Conservation (phyloP, 2,888 invertebrate species). For the Coelinius sp. region DNA sequence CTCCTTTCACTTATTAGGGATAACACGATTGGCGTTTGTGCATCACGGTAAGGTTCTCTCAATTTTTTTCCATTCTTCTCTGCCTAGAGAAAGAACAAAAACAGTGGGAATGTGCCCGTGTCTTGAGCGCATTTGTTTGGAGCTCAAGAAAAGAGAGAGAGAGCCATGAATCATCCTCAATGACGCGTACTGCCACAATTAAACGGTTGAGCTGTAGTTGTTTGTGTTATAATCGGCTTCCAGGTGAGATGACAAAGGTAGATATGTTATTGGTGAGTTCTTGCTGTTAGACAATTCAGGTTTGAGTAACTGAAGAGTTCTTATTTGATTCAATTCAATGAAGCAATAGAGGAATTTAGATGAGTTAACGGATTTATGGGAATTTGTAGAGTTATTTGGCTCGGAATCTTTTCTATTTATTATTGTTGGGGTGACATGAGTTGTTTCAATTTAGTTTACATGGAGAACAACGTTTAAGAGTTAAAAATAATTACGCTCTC, state of each 20-base stretch:
- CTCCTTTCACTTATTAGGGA: neutral
- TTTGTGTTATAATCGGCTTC: conserved; percentile 54
- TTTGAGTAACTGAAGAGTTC: neutral
- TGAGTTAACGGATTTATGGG: too few species aligned
- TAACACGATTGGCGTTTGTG: conserved; percentile 10
- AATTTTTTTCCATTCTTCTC: conserved; percentile 8
- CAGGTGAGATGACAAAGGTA: conserved; percentile 28
- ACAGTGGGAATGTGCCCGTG: conserved; percentile 27
- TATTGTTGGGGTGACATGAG: too few species aligned
- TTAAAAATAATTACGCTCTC: too few species aligned
- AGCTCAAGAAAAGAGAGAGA: conserved; percentile 53
- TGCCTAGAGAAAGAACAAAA: neutral
- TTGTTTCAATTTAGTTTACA: too few species aligned
- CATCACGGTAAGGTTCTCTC: neutral
- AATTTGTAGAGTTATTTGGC: too few species aligned
- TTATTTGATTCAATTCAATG: neutral
- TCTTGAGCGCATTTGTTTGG: conserved; percentile 56
- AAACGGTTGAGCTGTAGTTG: conserved; percentile 42
- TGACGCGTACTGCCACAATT: conserved; percentile 47
- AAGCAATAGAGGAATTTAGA: too few species aligned
- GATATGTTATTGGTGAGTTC: neutral
- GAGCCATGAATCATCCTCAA: conserved; percentile 41
- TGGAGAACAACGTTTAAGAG: too few species aligned
- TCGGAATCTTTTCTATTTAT: too few species aligned
- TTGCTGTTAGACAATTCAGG: neutral